Conservation (phyloP, 2,113 vertebrate species). For the Strix aluco region DNA sequence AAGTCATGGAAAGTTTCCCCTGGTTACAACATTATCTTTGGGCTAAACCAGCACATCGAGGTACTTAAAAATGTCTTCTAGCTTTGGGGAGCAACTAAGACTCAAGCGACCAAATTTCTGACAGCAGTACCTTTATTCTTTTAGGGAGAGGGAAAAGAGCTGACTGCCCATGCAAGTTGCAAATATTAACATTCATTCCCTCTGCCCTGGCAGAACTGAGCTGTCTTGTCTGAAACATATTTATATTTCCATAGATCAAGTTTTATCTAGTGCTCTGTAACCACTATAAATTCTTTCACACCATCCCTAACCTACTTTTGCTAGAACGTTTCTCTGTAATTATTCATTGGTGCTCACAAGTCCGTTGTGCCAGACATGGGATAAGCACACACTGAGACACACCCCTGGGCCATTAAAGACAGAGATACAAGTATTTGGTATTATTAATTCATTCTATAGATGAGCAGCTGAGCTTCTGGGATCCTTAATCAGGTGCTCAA, state of each 20-base stretch:
- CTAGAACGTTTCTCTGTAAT: background rate
- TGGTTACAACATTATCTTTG: background rate
- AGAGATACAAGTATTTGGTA: background rate
- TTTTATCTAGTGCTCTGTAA: constrained; percentile 3
- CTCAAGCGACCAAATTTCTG: background rate
- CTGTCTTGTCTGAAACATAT: background rate
- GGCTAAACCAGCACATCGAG: background rate
- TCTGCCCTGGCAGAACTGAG: background rate
- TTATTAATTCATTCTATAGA: background rate
- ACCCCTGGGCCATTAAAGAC: background rate
- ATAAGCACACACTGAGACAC: background rate
- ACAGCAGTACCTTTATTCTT: background rate
- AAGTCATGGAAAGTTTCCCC: background rate
- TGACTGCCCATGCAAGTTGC: background rate
- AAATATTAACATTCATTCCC: constrained; percentile 18
- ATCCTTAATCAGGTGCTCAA: background rate
- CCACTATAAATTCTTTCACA: background rate
- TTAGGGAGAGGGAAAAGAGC: background rate
- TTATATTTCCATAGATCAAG: constrained; percentile 21
- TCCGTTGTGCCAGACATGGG: background rate
- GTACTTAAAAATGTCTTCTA: background rate
- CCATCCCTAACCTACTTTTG: background rate
- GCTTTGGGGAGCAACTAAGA: background rate
- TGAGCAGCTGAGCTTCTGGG: background rate
- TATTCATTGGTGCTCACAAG: background rate